Conservation (phyloP, 1,140 invertebrate genomes). For the Zeugodacus cucurbitae region DNA sequence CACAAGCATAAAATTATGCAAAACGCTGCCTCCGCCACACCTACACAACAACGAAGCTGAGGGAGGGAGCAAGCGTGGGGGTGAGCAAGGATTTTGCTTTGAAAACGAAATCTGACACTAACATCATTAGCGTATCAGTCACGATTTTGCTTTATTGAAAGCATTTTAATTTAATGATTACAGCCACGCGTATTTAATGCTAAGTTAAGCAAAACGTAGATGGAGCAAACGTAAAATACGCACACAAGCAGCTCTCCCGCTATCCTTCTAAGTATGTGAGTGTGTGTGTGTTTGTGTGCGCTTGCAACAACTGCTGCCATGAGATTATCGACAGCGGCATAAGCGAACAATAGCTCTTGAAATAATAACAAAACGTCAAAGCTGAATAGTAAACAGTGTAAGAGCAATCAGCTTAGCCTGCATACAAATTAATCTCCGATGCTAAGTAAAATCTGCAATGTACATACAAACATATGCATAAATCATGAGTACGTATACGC, state of each 20-base stretch:
- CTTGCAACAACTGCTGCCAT: background rate
- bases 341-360: background rate
- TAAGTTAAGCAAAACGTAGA: background rate
- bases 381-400: constrained; percentile 14
- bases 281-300: background rate
- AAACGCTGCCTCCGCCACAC: background rate
- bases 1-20: background rate
- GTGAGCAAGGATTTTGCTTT: background rate
- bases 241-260: background rate
- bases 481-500: background rate
- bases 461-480: background rate
- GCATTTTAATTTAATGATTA: constrained; percentile 31
- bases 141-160: constrained; percentile 36
- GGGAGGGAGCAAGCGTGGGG: background rate
- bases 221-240: background rate
- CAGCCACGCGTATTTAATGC: constrained; percentile 12
- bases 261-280: too few relatives aligned
- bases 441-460: constrained; percentile 1
- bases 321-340: background rate
- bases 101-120: background rate
- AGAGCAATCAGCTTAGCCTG: constrained; percentile 17
- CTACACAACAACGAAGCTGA: background rate
- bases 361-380: constrained; percentile 8
- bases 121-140: constrained; percentile 28
- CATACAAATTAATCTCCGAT: constrained; percentile 25